Evolutionary conservation across 1,140 invertebrate species (phyloP).

Genomic region (Tenebrio molitor): DNA sequence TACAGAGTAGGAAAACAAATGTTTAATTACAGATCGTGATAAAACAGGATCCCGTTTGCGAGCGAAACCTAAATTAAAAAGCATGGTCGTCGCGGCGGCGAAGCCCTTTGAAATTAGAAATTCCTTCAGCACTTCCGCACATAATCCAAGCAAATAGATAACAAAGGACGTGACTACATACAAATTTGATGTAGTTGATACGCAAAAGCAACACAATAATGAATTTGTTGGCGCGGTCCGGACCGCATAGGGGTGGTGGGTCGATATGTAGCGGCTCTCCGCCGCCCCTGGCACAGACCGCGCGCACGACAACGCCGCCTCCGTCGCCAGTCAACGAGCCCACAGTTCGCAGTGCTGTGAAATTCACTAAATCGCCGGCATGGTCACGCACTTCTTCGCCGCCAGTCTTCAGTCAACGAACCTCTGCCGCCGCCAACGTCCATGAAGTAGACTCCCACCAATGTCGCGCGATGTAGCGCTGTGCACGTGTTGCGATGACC

Average conservation of each 20-base stretch:
- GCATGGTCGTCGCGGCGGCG: neutral
- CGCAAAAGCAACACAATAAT: slow-evolving; percentile 61
- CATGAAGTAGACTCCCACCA: slow-evolving; percentile 24
- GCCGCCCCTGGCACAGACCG: slow-evolving; percentile 52
- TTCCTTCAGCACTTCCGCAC: slow-evolving; percentile 54
- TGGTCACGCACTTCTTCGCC: slow-evolving; percentile 7
- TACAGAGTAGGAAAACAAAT: too few relatives aligned
- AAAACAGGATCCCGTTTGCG: neutral
- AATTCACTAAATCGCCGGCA: slow-evolving; percentile 44
- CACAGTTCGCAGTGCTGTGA: slow-evolving; percentile 50
- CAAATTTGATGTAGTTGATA: slow-evolving; percentile 57
- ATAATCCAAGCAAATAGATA: slow-evolving; percentile 60
- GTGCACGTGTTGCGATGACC: slow-evolving; percentile 56
- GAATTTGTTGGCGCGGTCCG: slow-evolving; percentile 64
- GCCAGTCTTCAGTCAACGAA: neutral
- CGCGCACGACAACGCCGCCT: slow-evolving; percentile 51
- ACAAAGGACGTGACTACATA: slow-evolving; percentile 59
- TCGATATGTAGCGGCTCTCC: slow-evolving; percentile 61
- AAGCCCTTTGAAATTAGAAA: slow-evolving; percentile 51
- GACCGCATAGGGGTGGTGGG: slow-evolving; percentile 57
- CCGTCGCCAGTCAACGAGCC: slow-evolving; percentile 43
- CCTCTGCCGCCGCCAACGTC: slow-evolving; percentile 41
- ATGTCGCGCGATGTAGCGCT: slow-evolving; percentile 47
- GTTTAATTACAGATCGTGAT: slow-evolving; percentile 3
- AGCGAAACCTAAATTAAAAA: slow-evolving; percentile 2